Evolutionary conservation across 2,113 vertebrate genomes (phyloP).

Genomic region (Pan paniscus): DNA sequence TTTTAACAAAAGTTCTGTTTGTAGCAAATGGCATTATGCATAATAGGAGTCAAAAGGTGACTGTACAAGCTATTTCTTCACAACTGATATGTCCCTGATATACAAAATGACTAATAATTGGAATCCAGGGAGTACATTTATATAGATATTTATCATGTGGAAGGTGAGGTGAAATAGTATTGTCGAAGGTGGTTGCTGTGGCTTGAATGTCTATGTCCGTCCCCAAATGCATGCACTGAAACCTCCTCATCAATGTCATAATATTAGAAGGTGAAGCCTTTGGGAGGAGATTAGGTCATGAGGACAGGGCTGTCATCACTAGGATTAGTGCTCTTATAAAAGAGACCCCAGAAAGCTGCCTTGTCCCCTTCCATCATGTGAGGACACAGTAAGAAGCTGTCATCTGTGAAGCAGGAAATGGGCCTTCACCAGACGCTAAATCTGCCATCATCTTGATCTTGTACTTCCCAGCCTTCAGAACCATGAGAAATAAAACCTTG

Average conservation of each 20-base stretch:
- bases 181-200: neutral
- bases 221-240: neutral
- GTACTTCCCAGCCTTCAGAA: neutral
- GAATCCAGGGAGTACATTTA: rapidly evolving
- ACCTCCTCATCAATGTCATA: neutral
- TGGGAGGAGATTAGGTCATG: neutral
- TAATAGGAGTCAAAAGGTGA: neutral
- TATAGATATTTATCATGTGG: neutral
- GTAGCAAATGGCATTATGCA: neutral
- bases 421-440: too few species aligned
- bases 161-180: neutral
- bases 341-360: neutral
- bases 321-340: neutral
- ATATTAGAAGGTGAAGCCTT: neutral
- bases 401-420: neutral
- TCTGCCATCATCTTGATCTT: neutral
- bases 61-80: neutral
- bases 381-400: neutral
- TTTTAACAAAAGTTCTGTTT: neutral
- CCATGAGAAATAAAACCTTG: neutral
- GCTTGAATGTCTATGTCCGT: neutral
- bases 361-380: neutral
- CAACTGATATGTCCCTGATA: neutral
- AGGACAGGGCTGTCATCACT: neutral
- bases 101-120: neutral